Evolutionary conservation across 2,888 invertebrate species (phyloP).

Genomic region (Ennomos fuscantarius): DNA sequence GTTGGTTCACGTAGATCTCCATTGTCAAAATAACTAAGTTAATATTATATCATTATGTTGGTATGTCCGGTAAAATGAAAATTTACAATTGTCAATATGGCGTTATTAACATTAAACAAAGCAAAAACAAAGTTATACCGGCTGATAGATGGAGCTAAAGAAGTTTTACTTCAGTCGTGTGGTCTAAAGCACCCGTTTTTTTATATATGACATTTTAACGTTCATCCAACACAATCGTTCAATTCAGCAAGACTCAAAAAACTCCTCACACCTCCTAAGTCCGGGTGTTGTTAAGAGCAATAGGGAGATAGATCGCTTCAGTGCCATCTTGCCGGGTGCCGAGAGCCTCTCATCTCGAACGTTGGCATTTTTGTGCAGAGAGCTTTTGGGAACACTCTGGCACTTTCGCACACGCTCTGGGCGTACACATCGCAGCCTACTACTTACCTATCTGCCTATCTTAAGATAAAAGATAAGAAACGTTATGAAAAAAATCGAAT

Average conservation of each 20-base stretch:
- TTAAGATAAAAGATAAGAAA: no score
- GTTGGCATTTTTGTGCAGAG: conserved; percentile 48
- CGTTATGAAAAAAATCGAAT: no score
- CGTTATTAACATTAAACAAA: no score
- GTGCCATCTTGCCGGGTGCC: conserved; percentile 22
- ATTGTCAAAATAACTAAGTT: no score
- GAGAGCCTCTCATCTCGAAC: conserved; percentile 42
- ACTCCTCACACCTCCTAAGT: conserved; percentile 7
- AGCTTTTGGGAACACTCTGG: conserved; percentile 42
- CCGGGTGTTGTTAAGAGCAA: conserved; percentile 29
- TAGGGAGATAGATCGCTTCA: conserved; percentile 20
- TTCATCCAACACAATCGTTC: conserved; percentile 6
- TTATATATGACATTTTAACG: neutral
- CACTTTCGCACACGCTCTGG: conserved; percentile 42
- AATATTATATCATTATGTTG: no score
- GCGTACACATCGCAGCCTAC: conserved; percentile 21
- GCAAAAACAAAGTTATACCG: no score
- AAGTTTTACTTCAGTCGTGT: no score
- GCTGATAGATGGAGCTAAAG: no score
- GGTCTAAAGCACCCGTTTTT: no score
- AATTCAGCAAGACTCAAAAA: conserved; percentile 6
- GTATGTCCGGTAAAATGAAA: no score
- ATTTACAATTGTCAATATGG: no score
- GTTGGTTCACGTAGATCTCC: no score
- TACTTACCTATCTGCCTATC: neutral